Percentiles rank a stretch among this genome's conserved stretches.
Conservation (phyloP, 2,797 vertebrate species). For the Myotis pilosus region DNA sequence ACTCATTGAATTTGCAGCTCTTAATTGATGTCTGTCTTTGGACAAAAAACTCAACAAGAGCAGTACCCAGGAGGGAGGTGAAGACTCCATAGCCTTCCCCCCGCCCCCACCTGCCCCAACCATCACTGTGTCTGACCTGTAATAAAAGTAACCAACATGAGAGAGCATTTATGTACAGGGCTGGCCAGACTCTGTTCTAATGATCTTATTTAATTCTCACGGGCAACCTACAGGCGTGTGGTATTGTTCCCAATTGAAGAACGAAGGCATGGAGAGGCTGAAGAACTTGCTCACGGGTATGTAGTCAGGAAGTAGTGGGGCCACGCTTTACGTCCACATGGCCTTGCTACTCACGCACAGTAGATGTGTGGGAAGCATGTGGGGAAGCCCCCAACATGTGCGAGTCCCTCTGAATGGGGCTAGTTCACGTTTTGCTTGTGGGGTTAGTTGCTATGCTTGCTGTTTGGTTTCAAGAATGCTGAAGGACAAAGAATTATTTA, state of each 20-base stretch:
- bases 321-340: neutral
- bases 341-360: neutral
- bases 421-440: neutral
- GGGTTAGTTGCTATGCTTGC: neutral
- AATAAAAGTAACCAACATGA: neutral
- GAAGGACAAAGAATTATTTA: neutral
- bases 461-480: neutral
- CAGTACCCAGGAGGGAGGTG: neutral
- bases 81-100: fast-evolving
- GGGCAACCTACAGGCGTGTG: neutral
- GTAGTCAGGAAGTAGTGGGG: neutral
- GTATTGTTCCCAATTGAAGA: neutral
- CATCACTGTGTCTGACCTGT: neutral
- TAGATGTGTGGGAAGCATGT: neutral
- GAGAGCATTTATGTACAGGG: neutral
- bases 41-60: neutral
- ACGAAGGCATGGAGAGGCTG: neutral
- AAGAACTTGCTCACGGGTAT: neutral
- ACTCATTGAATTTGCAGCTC: neutral
- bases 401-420: neutral
- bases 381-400: neutral
- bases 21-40: neutral
- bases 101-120: fast-evolving
- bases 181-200: too few relatives aligned
- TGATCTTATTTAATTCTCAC: neutral